These are phyloP conservation scores for Aphodius sticticus DNA, from an alignment of 2,888 invertebrate genomes.

Conservation along the genomic window DNA sequence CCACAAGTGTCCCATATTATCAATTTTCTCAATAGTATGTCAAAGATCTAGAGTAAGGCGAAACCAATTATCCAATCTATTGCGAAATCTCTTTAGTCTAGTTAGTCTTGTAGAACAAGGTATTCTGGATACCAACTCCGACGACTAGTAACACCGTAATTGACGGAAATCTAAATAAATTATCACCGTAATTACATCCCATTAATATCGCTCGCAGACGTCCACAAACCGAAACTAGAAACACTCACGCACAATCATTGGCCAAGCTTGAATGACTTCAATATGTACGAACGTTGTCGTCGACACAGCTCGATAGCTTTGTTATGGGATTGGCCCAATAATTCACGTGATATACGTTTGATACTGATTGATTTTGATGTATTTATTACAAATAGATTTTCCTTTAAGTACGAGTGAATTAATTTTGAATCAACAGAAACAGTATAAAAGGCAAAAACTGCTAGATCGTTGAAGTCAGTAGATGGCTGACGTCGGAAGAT, in stretches of 20 bases:
- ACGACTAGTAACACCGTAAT: neutral
- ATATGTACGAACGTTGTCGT: neutral
- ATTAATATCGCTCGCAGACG: neutral
- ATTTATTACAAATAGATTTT: too few relatives aligned
- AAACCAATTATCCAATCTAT: conserved; percentile 6
- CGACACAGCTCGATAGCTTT: too few relatives aligned
- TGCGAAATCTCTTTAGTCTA: neutral
- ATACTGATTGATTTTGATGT: too few relatives aligned
- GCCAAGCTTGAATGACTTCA: neutral
- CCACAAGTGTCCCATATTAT: neutral
- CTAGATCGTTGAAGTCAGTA: too few relatives aligned
- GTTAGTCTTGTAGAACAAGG: neutral
- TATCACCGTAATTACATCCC: neutral
- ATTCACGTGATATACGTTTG: too few relatives aligned
- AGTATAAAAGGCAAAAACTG: too few relatives aligned
- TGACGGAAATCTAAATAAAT: neutral
- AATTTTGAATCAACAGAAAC: too few relatives aligned
- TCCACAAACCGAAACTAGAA: neutral
- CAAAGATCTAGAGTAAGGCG: neutral
- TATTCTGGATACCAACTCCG: neutral
- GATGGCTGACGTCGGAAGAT: too few relatives aligned
- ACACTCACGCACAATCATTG: neutral
- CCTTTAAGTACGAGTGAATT: too few relatives aligned
- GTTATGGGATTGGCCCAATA: too few relatives aligned
- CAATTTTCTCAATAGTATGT: neutral